A percentile compares a stretch with the other conserved stretches of the same genome.
Evolutionary conservation across 2,888 invertebrate genomes (phyloP).

Genomic region (Magallana nippona): DNA sequence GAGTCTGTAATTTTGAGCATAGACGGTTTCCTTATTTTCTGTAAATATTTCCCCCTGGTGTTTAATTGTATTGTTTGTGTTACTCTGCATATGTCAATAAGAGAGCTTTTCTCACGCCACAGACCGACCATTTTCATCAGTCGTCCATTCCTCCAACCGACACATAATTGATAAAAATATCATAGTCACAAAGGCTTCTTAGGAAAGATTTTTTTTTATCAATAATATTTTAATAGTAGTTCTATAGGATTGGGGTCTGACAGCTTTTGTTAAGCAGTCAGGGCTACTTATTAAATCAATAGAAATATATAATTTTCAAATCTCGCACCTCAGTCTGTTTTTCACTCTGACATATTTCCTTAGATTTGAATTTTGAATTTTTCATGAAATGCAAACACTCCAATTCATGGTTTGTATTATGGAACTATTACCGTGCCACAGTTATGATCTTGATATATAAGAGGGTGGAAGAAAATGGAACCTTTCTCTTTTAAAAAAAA

Average conservation of each 20-base stretch:
- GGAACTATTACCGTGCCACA: background rate
- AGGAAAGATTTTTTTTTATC: background rate
- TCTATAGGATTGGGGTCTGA: background rate
- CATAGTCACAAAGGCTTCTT: slow-evolving; percentile 19
- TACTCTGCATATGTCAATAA: slow-evolving; percentile 22
- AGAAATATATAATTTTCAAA: slow-evolving; percentile 12
- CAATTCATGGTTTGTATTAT: background rate
- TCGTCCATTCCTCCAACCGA: background rate
- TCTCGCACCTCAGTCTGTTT: background rate
- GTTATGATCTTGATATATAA: background rate
- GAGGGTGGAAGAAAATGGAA: background rate
- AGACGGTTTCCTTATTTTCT: slow-evolving; percentile 23
- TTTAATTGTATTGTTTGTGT: slow-evolving; percentile 8
- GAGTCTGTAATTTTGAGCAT: slow-evolving; percentile 22
- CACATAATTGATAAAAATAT: slow-evolving; percentile 15
- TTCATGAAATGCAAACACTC: background rate
- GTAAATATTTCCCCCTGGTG: slow-evolving; percentile 26
- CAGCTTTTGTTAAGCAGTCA: background rate
- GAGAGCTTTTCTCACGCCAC: slow-evolving; percentile 28
- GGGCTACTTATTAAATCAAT: slow-evolving; percentile 15
- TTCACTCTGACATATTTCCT: background rate
- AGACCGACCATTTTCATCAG: background rate
- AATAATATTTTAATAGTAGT: slow-evolving; percentile 30
- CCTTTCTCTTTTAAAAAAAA: background rate
- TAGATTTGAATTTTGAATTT: background rate